Percentiles rank a stretch among this genome's conserved stretches.
These are phyloP conservation scores for Calephelis virginiensis DNA, from an alignment of 1,140 invertebrate genomes.

Conservation along the genomic window DNA sequence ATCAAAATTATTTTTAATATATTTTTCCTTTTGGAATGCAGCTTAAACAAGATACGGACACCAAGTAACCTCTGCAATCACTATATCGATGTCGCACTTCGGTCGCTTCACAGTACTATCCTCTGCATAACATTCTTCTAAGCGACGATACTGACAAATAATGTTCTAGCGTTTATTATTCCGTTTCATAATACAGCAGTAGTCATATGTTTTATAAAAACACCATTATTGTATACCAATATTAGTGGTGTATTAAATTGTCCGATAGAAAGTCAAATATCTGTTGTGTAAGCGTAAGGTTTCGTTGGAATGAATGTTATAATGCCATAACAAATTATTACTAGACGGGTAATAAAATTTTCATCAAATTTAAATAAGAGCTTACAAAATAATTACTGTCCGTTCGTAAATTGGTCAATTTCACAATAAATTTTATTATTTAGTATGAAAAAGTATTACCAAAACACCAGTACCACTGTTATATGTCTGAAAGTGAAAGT, in stretches of 20 bases:
- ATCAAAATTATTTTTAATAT: conserved; percentile 18
- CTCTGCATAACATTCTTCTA: conserved; percentile 7
- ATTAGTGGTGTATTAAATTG: conserved; percentile 1
- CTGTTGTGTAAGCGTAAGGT: conserved; percentile 1
- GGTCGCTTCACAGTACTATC: conserved; percentile 31
- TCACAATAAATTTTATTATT: neutral
- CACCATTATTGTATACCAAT: conserved; percentile 4
- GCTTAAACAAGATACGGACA: conserved; percentile 65
- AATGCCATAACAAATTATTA: conserved; percentile 48
- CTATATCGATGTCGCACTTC: conserved; percentile 40
- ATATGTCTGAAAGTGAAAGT: neutral
- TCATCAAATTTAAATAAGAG: conserved; percentile 4
- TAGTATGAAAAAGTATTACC: neutral
- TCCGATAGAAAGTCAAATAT: conserved; percentile 4
- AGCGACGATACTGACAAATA: conserved; percentile 18
- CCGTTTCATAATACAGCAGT: conserved; percentile 5
- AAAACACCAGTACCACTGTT: conserved; percentile 1
- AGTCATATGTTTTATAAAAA: conserved; percentile 4
- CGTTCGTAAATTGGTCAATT: neutral
- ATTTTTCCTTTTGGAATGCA: conserved; percentile 61
- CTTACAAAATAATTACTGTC: neutral
- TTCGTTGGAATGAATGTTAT: conserved; percentile 34
- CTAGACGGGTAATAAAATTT: conserved; percentile 7
- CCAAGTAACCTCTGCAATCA: conserved; percentile 42
- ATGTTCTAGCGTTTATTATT: conserved; percentile 13